phyloP scores from a whole-genome alignment of 1,140 invertebrate genomes.

The Archivesica marissinica region DNA sequence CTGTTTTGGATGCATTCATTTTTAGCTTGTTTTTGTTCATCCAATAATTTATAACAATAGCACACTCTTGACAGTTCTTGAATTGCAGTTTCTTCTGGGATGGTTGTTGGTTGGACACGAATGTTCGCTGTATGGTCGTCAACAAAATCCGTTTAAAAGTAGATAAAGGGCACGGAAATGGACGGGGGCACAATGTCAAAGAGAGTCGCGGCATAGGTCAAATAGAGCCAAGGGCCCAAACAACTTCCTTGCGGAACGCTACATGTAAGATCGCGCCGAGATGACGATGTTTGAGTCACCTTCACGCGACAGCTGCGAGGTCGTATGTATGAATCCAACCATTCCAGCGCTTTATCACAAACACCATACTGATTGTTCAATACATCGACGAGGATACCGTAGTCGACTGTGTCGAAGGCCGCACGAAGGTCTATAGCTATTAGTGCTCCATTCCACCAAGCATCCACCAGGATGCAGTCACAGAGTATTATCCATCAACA shows the following conservation, averaged over 20 bases:
- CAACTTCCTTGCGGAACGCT: constrained; percentile 36
- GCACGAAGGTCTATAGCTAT: background rate
- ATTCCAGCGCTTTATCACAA: background rate
- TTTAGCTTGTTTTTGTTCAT: no score
- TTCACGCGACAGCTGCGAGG: constrained; percentile 2
- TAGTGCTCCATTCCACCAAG: no score
- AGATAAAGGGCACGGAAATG: constrained; percentile 26
- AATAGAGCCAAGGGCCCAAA: constrained; percentile 21
- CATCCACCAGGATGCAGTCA: no score
- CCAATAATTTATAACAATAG: background rate
- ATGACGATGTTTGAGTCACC: background rate
- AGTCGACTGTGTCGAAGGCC: background rate
- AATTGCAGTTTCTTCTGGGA: constrained; percentile 8
- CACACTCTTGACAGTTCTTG: background rate
- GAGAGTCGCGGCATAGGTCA: constrained; percentile 20
- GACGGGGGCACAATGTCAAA: background rate
- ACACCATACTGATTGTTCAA: constrained; percentile 16
- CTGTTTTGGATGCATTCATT: no score
- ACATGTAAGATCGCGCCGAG: background rate
- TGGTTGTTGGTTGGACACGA: background rate
- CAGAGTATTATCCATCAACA: no score
- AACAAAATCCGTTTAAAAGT: no score
- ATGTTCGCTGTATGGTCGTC: background rate
- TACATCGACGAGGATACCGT: background rate
- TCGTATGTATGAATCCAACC: constrained; percentile 6